Conservation (phyloP, 2,888 invertebrate species). For the Lepetodrilus schrolli region DNA sequence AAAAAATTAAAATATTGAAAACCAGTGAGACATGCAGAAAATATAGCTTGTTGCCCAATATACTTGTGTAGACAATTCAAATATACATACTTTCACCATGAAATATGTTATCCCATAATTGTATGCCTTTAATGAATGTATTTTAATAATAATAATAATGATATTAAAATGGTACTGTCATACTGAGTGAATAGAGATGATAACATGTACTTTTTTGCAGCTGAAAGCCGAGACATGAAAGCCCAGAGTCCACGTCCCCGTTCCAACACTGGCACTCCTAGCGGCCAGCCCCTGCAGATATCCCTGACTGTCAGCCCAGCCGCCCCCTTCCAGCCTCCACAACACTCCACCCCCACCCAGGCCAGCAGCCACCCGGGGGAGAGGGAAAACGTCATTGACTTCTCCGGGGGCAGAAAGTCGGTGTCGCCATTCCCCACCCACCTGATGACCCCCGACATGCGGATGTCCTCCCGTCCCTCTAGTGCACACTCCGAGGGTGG, state of each 20-base stretch:
- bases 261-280: conserved; percentile 4
- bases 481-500: conserved; percentile 40
- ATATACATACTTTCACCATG: no score
- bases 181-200: neutral
- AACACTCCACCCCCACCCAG: conserved; percentile 30
- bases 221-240: conserved; percentile 2
- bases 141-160: no score
- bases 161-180: no score
- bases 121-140: no score
- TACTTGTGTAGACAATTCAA: no score
- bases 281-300: conserved; percentile 31
- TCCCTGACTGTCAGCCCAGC: conserved; percentile 27
- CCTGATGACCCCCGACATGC: conserved; percentile 31
- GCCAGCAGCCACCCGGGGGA: conserved; percentile 23
- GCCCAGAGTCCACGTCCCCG: conserved; percentile 18
- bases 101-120: no score
- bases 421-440: conserved; percentile 5
- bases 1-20: no score
- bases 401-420: neutral
- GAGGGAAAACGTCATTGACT: conserved; percentile 29
- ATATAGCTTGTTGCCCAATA: no score
- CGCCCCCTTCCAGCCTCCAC: conserved; percentile 27
- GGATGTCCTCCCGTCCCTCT: conserved; percentile 43
- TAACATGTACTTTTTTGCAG: neutral
- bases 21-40: no score